Percentiles rank a stretch among this genome's conserved stretches.
Conservation (phyloP, 64 coral and sea anemone genomes). For the Orbicella faveolata region DNA sequence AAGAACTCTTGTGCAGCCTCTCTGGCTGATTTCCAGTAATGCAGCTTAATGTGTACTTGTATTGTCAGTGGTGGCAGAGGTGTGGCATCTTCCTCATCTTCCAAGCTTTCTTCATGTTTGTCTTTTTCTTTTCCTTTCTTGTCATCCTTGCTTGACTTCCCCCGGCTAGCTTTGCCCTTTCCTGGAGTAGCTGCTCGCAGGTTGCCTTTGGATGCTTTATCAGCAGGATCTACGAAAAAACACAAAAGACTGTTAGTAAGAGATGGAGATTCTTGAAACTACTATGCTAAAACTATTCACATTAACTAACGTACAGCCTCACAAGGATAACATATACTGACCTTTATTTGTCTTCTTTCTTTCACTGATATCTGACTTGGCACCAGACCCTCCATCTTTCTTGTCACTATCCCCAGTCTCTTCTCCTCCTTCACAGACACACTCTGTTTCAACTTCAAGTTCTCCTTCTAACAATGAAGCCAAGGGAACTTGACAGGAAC, state of each 20-base stretch:
- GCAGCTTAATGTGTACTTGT: conserved; percentile 54
- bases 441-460: conserved; percentile 36
- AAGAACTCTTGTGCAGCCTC: conserved; percentile 59
- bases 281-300: background rate
- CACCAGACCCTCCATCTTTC: conserved; percentile 27
- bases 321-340: background rate
- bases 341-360: conserved; percentile 72
- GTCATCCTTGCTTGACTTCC: conserved; percentile 49
- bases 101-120: conserved; percentile 59
- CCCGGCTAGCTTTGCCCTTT: conserved; percentile 56
- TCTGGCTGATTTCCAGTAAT: conserved; percentile 89
- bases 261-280: no score
- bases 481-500: conserved; percentile 65
- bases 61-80: conserved; percentile 57
- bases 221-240: conserved; percentile 29
- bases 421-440: conserved; percentile 14
- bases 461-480: conserved; percentile 75
- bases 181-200: conserved; percentile 45
- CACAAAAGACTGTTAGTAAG: no score
- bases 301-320: background rate
- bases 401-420: conserved; percentile 32
- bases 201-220: conserved; percentile 64
- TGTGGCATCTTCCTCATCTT: conserved; percentile 53
- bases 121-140: conserved; percentile 66
- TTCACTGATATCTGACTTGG: conserved; percentile 35